Conservation (phyloP, 2,888 invertebrate genomes). For the Ditylenchus weischeri region DNA sequence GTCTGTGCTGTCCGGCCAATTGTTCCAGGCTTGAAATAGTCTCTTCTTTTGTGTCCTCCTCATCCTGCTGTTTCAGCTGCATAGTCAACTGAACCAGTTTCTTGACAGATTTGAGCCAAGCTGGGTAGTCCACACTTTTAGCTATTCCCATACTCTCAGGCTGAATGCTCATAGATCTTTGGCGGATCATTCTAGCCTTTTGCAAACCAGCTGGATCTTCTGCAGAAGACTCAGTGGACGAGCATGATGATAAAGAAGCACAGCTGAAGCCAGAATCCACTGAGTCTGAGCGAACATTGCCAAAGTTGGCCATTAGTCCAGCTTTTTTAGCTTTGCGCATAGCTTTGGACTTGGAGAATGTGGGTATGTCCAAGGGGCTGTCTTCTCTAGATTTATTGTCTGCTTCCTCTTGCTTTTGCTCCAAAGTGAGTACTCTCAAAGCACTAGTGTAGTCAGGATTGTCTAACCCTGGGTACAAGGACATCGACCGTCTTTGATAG, state of each 20-base stretch:
- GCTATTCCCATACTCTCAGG: neutral
- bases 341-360: neutral
- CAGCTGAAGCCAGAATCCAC: slow-evolving; percentile 17
- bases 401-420: neutral
- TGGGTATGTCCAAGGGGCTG: neutral
- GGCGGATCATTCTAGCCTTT: neutral
- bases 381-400: neutral
- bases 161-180: slow-evolving; percentile 3
- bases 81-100: slow-evolving; percentile 10
- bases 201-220: neutral
- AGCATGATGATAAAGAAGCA: slow-evolving; percentile 15
- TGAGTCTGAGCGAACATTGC: slow-evolving; percentile 5
- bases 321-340: neutral
- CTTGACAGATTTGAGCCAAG: slow-evolving; percentile 12
- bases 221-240: slow-evolving; percentile 9
- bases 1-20: neutral
- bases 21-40: neutral
- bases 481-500: slow-evolving; percentile 2
- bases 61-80: neutral
- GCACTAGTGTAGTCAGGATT: slow-evolving; percentile 4
- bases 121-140: slow-evolving; percentile 1
- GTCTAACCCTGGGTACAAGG: slow-evolving; percentile 6
- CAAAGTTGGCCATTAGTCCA: neutral
- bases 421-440: neutral
- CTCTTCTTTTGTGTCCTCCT: neutral